Evolutionary conservation across 2,888 invertebrate species (phyloP).

Genomic region (Adineta ricciae): DNA sequence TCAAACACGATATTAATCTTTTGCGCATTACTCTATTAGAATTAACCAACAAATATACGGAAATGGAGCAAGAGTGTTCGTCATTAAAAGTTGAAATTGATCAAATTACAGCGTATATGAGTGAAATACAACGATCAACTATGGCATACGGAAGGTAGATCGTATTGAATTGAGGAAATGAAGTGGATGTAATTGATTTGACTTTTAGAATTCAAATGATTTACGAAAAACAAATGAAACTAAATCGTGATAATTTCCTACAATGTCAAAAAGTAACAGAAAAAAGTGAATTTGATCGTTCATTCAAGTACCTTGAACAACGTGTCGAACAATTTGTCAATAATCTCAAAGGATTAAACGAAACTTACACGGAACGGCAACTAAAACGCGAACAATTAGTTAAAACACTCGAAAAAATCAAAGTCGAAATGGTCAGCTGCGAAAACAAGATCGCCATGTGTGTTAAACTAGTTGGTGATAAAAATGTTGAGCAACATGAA

Average conservation of each 20-base stretch:
- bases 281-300: slow-evolving; percentile 6
- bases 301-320: slow-evolving; percentile 7
- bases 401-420: not conserved
- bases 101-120: slow-evolving; percentile 1
- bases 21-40: not conserved
- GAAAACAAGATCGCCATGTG: slow-evolving; percentile 11
- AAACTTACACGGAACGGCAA: not conserved
- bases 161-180: too few species aligned
- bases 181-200: too few species aligned
- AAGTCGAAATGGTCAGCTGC: not conserved
- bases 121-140: slow-evolving; percentile 18
- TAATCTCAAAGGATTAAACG: slow-evolving; percentile 14
- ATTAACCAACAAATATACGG: slow-evolving; percentile 16
- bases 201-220: not conserved
- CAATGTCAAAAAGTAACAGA: not conserved
- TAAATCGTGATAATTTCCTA: not conserved
- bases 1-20: not conserved
- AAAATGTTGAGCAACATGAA: slow-evolving; percentile 16
- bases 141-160: not conserved
- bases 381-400: not conserved
- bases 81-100: not conserved
- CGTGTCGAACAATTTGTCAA: slow-evolving; percentile 14
- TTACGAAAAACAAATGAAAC: slow-evolving; percentile 21
- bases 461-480: not conserved
- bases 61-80: not conserved